A percentile compares a stretch with the other conserved stretches of the same genome.
These are phyloP conservation scores for Cranoglanis bouderius DNA, from an alignment of 2,113 vertebrate species.

Conservation along the genomic window DNA sequence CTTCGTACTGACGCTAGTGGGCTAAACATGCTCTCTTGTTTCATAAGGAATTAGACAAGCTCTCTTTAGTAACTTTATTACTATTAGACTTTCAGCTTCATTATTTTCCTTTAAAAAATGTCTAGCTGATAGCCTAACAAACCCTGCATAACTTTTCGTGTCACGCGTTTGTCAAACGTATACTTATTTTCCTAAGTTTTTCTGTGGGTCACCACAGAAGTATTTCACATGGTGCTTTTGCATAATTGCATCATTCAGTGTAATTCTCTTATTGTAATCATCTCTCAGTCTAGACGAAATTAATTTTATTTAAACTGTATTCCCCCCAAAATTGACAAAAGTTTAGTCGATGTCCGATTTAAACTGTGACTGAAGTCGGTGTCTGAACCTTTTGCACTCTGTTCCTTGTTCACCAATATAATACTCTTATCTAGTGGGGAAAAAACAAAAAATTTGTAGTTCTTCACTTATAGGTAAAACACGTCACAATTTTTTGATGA, in stretches of 20 bases:
- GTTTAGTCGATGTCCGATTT: neutral
- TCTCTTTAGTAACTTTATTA: neutral
- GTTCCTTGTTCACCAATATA: neutral
- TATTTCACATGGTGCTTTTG: neutral
- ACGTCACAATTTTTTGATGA: neutral
- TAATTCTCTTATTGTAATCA: neutral
- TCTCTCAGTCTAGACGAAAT: neutral
- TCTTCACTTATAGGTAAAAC: neutral
- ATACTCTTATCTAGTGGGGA: too few species aligned
- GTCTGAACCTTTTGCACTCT: neutral
- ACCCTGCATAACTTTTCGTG: neutral
- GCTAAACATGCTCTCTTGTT: neutral
- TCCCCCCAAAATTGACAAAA: neutral
- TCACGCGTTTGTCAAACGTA: neutral
- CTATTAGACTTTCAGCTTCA: neutral
- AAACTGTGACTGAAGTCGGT: neutral
- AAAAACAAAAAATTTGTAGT: too few species aligned
- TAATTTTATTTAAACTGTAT: neutral
- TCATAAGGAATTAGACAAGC: neutral
- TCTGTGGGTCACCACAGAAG: neutral
- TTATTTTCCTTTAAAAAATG: neutral
- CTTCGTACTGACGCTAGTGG: neutral
- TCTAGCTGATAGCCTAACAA: neutral
- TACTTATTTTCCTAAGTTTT: neutral
- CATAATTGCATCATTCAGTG: neutral